These are phyloP conservation scores for Scaptomyza reducta DNA, from an alignment of 2,888 invertebrate species.

Conservation along the genomic window DNA sequence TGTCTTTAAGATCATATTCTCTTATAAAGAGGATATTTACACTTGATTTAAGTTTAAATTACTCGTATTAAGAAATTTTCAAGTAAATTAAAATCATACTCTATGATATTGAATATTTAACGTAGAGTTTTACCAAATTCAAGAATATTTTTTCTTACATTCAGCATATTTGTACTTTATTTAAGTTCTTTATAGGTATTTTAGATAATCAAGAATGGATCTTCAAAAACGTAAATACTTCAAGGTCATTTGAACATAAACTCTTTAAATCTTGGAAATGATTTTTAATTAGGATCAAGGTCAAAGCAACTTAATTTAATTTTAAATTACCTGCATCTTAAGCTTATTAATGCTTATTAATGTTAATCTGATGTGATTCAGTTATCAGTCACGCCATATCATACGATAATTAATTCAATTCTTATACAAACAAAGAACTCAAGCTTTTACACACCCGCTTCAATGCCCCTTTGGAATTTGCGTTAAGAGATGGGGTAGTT, in stretches of 20 bases:
- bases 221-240: neutral
- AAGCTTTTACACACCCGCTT: neutral
- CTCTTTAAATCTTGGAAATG: neutral
- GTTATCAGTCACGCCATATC: neutral
- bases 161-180: too few species aligned
- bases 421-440: conserved; percentile 9
- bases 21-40: too few species aligned
- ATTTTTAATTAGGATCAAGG: too few species aligned
- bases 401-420: conserved; percentile 1
- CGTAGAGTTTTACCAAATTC: neutral
- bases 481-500: neutral
- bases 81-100: too few species aligned
- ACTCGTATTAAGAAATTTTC: too few species aligned
- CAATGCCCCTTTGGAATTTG: conserved; percentile 18
- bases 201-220: too few species aligned
- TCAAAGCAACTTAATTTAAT: neutral
- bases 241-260: neutral
- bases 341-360: neutral
- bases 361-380: too few species aligned
- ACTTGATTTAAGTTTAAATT: too few species aligned
- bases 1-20: too few species aligned
- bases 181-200: too few species aligned
- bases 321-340: neutral
- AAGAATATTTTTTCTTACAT: too few species aligned
- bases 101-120: neutral